A percentile compares a stretch with the other conserved stretches of the same genome.
phyloP scores from a whole-genome alignment of 2,113 vertebrate genomes.

The Percopsis transmontana region DNA sequence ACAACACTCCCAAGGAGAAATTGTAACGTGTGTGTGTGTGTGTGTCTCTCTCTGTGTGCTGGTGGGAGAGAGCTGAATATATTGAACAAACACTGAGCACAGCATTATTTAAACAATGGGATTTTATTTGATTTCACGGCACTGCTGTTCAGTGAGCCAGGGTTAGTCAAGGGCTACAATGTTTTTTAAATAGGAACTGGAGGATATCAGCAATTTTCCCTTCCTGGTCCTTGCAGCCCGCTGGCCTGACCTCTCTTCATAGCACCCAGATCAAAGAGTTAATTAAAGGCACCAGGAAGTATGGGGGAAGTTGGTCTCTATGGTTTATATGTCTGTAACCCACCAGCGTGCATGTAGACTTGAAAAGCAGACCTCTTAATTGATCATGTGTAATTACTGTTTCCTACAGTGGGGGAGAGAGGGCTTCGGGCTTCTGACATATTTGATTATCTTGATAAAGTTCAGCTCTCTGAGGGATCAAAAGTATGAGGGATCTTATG shows the following conservation, averaged over 20 bases:
- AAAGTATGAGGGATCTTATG: slow-evolving; percentile 26
- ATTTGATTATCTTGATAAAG: slow-evolving; percentile 28
- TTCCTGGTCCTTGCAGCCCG: slow-evolving; percentile 30
- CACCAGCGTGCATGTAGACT: slow-evolving; percentile 51
- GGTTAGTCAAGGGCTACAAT: no score
- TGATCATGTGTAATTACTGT: slow-evolving; percentile 61
- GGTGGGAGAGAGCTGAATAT: no score
- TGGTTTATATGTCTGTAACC: slow-evolving; percentile 64
- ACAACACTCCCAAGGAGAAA: no score
- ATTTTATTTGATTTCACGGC: no score
- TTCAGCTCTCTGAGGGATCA: slow-evolving; percentile 14
- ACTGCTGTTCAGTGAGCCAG: no score
- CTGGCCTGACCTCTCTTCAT: slow-evolving; percentile 40
- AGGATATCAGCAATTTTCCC: slow-evolving; percentile 1
- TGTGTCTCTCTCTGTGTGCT: no score
- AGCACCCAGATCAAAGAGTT: slow-evolving; percentile 66
- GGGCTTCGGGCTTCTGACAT: slow-evolving; percentile 37
- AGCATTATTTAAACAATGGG: no score
- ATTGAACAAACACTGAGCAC: no score
- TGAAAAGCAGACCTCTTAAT: slow-evolving; percentile 61
- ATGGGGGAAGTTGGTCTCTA: slow-evolving; percentile 58
- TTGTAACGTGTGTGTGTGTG: no score
- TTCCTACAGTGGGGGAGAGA: slow-evolving; percentile 33
- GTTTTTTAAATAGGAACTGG: no score
- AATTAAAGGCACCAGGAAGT: slow-evolving; percentile 60